These are phyloP conservation scores for Venusia cambrica DNA, from an alignment of 2,888 invertebrate species.

Conservation along the genomic window DNA sequence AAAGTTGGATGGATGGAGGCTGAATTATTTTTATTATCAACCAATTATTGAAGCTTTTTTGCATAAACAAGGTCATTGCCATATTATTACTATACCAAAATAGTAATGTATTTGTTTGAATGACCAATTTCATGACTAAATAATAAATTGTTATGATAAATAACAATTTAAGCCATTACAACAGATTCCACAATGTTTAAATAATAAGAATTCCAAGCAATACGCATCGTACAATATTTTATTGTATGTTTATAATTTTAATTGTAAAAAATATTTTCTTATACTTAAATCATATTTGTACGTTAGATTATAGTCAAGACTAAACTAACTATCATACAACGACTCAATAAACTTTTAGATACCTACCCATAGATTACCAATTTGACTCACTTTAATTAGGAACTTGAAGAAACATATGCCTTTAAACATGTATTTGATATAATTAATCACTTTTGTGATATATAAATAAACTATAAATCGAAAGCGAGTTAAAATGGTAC, in stretches of 20 bases:
- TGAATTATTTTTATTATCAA: conserved; percentile 15
- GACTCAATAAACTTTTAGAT: conserved; percentile 27
- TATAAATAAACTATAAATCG: conserved; percentile 29
- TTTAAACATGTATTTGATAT: conserved; percentile 40
- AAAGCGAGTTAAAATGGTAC: conserved; percentile 41
- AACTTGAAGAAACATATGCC: conserved; percentile 39
- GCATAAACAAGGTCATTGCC: conserved; percentile 4
- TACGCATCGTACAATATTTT: conserved; percentile 35
- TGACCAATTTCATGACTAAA: conserved; percentile 29
- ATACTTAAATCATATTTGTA: conserved; percentile 11
- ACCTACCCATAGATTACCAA: conserved; percentile 28
- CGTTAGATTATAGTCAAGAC: conserved; percentile 14
- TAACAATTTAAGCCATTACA: too few relatives aligned
- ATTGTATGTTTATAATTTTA: conserved; percentile 15
- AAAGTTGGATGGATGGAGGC: conserved; percentile 58
- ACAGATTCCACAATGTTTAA: conserved; percentile 44
- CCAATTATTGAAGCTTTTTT: conserved; percentile 7
- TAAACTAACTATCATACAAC: conserved; percentile 31
- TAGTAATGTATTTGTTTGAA: conserved; percentile 21
- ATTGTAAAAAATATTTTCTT: conserved; percentile 16
- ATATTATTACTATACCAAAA: conserved; percentile 15
- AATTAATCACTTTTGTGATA: conserved; percentile 48
- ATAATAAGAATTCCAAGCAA: conserved; percentile 63
- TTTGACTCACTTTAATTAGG: conserved; percentile 43
- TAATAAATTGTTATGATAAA: conserved; percentile 18